Percentiles rank a stretch among this genome's conserved stretches.
Evolutionary conservation across 2,888 invertebrate genomes (phyloP).

Genomic region (Andrena bicolor): DNA sequence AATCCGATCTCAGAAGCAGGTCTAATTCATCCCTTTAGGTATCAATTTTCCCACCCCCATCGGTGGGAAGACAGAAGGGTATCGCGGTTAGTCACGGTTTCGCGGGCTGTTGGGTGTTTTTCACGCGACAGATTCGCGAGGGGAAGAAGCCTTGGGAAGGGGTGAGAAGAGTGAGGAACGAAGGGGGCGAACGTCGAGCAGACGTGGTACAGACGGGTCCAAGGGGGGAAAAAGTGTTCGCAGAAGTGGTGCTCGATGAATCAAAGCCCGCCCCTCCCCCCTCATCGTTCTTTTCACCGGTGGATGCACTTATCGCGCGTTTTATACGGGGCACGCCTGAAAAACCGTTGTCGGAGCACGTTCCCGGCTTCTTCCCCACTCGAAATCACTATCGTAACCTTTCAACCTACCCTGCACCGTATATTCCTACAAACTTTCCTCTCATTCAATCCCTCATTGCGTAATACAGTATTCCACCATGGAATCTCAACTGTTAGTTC

Average conservation of each 20-base stretch:
- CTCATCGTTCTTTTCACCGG: conserved; percentile 44
- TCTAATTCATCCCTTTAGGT: too few species aligned
- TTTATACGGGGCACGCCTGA: conserved; percentile 37
- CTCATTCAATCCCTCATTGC: too few species aligned
- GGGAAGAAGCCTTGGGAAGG: neutral
- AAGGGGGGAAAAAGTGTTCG: conserved; percentile 41
- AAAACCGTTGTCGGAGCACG: conserved; percentile 40
- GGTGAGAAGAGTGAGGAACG: neutral
- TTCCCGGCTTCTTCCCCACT: neutral
- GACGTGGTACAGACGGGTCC: conserved; percentile 11
- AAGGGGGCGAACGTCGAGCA: neutral
- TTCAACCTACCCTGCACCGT: neutral
- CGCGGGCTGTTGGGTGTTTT: neutral
- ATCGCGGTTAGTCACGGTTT: neutral
- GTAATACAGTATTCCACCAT: too few species aligned
- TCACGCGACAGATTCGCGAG: neutral
- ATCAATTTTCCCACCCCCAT: too few species aligned
- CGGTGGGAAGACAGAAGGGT: too few species aligned
- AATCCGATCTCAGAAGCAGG: too few species aligned
- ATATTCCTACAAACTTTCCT: neutral
- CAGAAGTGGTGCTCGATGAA: conserved; percentile 71
- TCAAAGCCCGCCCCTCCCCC: conserved; percentile 55
- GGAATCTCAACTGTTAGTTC: too few species aligned
- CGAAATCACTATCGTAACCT: conserved; percentile 1
- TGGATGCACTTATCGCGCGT: conserved; percentile 51